phyloP scores from a whole-genome alignment of 2,797 vertebrate species.

The Aeoliscus strigatus region DNA sequence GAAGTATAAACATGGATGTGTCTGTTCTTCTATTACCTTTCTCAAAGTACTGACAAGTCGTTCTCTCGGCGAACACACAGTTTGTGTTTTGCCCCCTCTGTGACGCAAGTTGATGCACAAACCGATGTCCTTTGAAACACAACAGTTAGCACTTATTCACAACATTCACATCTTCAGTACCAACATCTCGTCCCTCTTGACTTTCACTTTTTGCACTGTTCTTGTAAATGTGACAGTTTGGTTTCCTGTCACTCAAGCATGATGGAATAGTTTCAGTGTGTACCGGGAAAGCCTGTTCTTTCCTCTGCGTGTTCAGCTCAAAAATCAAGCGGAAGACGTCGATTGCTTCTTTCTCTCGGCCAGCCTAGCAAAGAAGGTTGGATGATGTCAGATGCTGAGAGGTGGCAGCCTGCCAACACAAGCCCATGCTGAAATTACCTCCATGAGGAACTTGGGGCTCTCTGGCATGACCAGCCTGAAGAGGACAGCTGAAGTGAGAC shows the following conservation, averaged over 20 bases:
- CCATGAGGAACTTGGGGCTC: slow-evolving; percentile 79
- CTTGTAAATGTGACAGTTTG: too few species aligned
- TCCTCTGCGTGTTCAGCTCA: slow-evolving; percentile 57
- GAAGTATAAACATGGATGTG: too few species aligned
- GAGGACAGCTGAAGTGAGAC: slow-evolving; percentile 71
- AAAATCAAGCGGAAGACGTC: slow-evolving; percentile 71
- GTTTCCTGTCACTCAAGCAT: too few species aligned
- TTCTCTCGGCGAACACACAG: not conserved
- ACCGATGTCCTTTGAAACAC: slow-evolving; percentile 55
- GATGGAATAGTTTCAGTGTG: not conserved
- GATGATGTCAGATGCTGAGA: not conserved
- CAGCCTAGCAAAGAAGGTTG: slow-evolving; percentile 44
- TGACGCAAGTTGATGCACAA: slow-evolving; percentile 27
- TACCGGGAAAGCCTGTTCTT: slow-evolving; percentile 58
- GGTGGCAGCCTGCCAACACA: not conserved
- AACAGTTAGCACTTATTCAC: too few species aligned
- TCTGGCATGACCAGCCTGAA: slow-evolving; percentile 72
- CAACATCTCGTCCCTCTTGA: too few species aligned
- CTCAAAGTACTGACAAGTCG: slow-evolving; percentile 26
- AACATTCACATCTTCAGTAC: too few species aligned
- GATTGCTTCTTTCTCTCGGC: slow-evolving; percentile 63
- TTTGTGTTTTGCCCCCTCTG: slow-evolving; percentile 7
- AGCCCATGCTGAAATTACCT: slow-evolving; percentile 49
- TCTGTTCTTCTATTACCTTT: slow-evolving; percentile 42
- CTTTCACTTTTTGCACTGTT: too few species aligned